Percentiles rank a stretch among this genome's conserved stretches.
These are phyloP conservation scores for Anoura caudifer DNA, from an alignment of 2,113 vertebrate genomes.

Conservation along the genomic window DNA sequence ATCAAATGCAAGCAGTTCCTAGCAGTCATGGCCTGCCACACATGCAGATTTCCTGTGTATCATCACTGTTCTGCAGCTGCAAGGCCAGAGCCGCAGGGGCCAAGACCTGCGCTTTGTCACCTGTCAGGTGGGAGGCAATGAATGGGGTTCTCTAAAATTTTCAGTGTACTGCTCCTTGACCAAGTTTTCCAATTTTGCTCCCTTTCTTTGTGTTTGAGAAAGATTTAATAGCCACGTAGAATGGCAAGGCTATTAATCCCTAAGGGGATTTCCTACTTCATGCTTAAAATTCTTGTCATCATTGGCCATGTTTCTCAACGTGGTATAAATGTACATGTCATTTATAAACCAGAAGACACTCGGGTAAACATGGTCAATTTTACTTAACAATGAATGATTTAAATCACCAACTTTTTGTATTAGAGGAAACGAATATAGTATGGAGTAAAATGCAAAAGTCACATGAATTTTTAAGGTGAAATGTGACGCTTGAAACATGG, in stretches of 20 bases:
- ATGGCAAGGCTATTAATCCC: neutral
- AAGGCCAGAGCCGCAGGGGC: neutral
- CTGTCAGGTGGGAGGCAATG: neutral
- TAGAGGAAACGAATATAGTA: neutral
- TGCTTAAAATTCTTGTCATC: neutral
- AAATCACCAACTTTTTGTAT: neutral
- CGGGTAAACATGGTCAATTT: neutral
- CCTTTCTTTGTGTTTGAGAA: neutral
- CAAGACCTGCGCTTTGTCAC: neutral
- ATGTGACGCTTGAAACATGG: neutral
- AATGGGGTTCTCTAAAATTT: neutral
- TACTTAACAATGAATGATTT: neutral
- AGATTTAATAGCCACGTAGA: neutral
- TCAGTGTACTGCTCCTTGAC: neutral
- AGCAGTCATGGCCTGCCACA: neutral
- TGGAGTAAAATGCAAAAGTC: neutral
- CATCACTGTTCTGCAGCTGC: neutral
- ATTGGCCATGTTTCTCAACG: neutral
- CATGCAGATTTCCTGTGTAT: neutral
- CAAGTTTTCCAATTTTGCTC: neutral
- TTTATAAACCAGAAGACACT: neutral
- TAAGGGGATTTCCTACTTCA: neutral
- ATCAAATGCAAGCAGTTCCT: neutral
- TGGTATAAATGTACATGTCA: neutral
- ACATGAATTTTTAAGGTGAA: conserved; percentile 23